Base-by-base conservation (phyloP, 2,888 invertebrate species). In the Ectropis crepuscularia region DNA sequence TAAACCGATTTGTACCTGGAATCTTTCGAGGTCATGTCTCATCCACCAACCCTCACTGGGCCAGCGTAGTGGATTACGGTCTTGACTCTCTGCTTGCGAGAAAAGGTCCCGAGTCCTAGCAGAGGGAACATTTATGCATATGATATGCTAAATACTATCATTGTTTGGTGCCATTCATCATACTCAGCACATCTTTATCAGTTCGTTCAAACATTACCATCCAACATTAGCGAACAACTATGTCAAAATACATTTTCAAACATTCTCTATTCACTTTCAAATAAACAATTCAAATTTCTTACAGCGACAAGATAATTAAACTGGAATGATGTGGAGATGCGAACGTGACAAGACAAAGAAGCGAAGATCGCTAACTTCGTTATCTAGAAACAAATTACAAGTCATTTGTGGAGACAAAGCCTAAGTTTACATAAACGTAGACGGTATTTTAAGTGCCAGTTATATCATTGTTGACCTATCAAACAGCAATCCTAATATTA, bases 141-240 rank as follows among this genome's bases (percentile, higher is more conserved):
- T 28, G 16, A 28, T 28, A 28, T 28, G 16, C 16, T 28, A 28
- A 85, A 83, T 79, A 83, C 83, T 81, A 77, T 74, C 71, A 28
- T 58, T 57, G 65, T 74, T 73, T 76, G 69, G 70, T 75, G 72
- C 75, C 75, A 78, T 81, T 87, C 86, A 87, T 82, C 81, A 77
- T 73, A 85, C 80, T 86, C 83, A 86, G 85, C 85, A 83, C 73
- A 82, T 78, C 73, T 74, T 85, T 86, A 87, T 87, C 87, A 75
- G 57, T 71, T 63, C 69, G 46, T 73, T 75, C 74, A 80, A 79
- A 81, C 76, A 79, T 73, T 61, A 72, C 61, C 71, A 57, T 61
- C 49, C 38, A 58, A 59, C 57, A 57, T 57, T 37, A 28, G n/a
- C 12, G 10, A 7, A 46, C 45, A 54, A 59, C 59, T 16, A 36